Evolutionary conservation across 2,888 invertebrate genomes (phyloP).

Genomic region (Thymelicus lineola): DNA sequence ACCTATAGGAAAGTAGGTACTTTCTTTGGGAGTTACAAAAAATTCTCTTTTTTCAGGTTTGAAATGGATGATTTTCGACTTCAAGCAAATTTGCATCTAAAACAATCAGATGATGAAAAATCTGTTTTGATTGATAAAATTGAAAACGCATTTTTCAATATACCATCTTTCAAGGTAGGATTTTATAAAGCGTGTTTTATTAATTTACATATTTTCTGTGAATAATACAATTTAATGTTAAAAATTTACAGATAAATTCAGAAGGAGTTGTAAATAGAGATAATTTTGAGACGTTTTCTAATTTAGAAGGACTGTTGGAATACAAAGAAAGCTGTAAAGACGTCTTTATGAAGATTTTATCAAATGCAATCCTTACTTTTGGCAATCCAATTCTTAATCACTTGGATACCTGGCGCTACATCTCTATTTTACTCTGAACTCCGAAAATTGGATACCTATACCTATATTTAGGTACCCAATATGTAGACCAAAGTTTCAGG

Average conservation of each 20-base stretch:
- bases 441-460: not conserved
- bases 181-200: not conserved
- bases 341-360: conserved; percentile 52
- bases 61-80: conserved; percentile 59
- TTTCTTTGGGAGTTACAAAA: no score
- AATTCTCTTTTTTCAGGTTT: conserved; percentile 56
- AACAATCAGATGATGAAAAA: conserved; percentile 64
- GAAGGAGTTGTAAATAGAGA: conserved; percentile 75
- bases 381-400: conserved; percentile 64
- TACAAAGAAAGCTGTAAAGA: conserved; percentile 71
- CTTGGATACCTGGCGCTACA: conserved; percentile 70
- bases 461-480: no score
- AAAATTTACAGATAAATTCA: conserved; percentile 62
- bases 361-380: conserved; percentile 42
- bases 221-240: not conserved
- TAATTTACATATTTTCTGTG: conserved; percentile 5
- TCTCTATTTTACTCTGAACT: conserved; percentile 45
- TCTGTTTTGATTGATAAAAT: conserved; percentile 66
- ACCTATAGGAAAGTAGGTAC: no score
- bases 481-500: no score
- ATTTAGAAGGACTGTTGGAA: conserved; percentile 65
- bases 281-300: conserved; percentile 67
- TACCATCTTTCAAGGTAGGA: conserved; percentile 65
- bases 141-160: conserved; percentile 56
- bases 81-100: conserved; percentile 56